Evolutionary conservation across 2,888 invertebrate species (phyloP).

Genomic region (Sarcophaga subvicina): DNA sequence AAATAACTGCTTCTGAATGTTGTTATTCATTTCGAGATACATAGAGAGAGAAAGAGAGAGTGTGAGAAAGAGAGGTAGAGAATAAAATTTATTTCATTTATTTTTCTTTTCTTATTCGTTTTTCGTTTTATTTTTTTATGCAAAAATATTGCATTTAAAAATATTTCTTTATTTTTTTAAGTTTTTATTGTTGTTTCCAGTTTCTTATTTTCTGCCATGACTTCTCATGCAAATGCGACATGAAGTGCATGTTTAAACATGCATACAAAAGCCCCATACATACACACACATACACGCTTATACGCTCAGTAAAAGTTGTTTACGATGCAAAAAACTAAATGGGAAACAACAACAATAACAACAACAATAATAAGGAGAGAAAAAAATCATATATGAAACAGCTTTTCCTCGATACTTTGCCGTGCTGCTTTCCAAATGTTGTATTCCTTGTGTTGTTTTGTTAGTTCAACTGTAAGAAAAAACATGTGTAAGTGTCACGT

Average conservation of each 20-base stretch:
- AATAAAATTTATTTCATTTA: conserved; percentile 46
- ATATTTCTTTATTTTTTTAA: conserved; percentile 15
- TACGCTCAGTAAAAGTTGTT: conserved; percentile 30
- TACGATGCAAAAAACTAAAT: not conserved
- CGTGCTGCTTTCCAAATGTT: conserved; percentile 5
- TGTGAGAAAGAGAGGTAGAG: not conserved
- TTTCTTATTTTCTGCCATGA: conserved; percentile 42
- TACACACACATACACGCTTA: not conserved
- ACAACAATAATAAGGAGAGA: not conserved
- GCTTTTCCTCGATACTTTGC: conserved; percentile 34
- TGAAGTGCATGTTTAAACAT: conserved; percentile 62
- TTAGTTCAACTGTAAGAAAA: not conserved
- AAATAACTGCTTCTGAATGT: conserved; percentile 45
- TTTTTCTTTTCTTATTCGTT: conserved; percentile 17
- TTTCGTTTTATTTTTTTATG: conserved; percentile 23
- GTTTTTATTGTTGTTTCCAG: conserved; percentile 4
- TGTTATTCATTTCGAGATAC: not conserved
- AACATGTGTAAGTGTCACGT: conserved; percentile 70
- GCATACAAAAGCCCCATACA: conserved; percentile 44
- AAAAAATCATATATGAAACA: conserved; percentile 55
- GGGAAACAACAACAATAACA: not conserved
- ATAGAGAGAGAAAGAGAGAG: not conserved
- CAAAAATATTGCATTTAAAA: conserved; percentile 50
- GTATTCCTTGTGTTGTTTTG: conserved; percentile 8
- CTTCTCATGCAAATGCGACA: conserved; percentile 64